Evolutionary conservation across 2,888 invertebrate genomes (phyloP).

Genomic region (Yponomeuta cagnagella): DNA sequence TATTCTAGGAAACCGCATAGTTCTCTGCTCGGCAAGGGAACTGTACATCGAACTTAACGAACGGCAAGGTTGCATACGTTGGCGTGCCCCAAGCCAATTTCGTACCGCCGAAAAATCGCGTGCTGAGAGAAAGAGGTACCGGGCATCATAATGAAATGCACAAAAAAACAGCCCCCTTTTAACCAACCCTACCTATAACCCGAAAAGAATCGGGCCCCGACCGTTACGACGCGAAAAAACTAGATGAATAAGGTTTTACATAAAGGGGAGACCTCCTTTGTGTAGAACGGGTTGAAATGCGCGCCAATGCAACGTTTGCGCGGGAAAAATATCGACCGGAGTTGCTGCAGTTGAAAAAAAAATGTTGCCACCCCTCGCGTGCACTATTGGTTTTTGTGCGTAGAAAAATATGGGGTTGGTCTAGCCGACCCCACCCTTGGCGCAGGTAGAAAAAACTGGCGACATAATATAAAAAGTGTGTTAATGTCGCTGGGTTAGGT

Average conservation of each 20-base stretch:
- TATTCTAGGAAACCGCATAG: too few species aligned
- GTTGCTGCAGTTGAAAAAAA: slow-evolving; percentile 42
- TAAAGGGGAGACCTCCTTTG: slow-evolving; percentile 58
- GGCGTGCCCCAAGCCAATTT: slow-evolving; percentile 59
- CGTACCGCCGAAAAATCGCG: slow-evolving; percentile 51
- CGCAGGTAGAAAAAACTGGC: slow-evolving; percentile 52
- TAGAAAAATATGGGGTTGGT: slow-evolving; percentile 59
- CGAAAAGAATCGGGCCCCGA: slow-evolving; percentile 59
- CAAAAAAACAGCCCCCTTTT: slow-evolving; percentile 34
- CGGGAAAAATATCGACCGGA: slow-evolving; percentile 64
- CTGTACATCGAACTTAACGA: not conserved
- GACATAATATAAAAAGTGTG: not conserved
- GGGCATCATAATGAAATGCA: not conserved
- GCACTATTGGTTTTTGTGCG: slow-evolving; percentile 56
- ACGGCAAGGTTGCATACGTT: not conserved
- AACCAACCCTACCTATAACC: slow-evolving; percentile 59
- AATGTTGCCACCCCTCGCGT: slow-evolving; percentile 60
- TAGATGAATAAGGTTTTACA: slow-evolving; percentile 62
- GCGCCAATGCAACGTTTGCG: slow-evolving; percentile 51
- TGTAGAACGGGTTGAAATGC: slow-evolving; percentile 43
- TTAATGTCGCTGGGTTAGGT: not conserved
- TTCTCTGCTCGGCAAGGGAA: too few species aligned
- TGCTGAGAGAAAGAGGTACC: slow-evolving; percentile 59
- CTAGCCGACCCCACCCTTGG: slow-evolving; percentile 48
- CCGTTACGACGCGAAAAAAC: slow-evolving; percentile 65